A percentile compares a stretch with the other conserved stretches of the same genome.
phyloP scores from a whole-genome alignment of 2,797 vertebrate species.

The Antennarius maculatus region DNA sequence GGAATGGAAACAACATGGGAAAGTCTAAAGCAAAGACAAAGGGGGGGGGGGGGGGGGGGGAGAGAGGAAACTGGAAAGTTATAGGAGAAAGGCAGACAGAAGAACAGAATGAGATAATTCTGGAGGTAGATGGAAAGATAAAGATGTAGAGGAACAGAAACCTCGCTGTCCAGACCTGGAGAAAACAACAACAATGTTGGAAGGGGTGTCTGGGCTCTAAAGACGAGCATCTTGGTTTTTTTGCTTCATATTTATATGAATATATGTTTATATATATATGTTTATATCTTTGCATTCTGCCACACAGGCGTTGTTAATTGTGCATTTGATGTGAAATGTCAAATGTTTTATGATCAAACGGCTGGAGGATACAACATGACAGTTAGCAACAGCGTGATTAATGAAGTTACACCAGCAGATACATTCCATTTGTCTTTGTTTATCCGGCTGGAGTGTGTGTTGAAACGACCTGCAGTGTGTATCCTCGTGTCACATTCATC shows the following conservation, averaged over 20 bases:
- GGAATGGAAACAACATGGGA: not conserved
- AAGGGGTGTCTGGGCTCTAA: no score
- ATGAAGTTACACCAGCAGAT: constrained; percentile 5
- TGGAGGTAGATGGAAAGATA: no score
- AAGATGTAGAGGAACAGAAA: no score
- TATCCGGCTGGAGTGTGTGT: not conserved
- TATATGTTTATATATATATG: not conserved
- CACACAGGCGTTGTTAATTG: not conserved
- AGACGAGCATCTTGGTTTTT: no score
- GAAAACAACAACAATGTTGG: no score
- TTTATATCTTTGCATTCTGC: not conserved
- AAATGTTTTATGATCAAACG: constrained; percentile 10
- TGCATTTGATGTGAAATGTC: constrained; percentile 41
- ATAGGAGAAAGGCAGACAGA: no score
- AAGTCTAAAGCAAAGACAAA: not conserved
- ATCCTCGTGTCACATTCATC: constrained; percentile 4
- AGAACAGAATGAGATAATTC: no score
- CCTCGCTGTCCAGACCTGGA: no score
- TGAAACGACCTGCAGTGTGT: not conserved
- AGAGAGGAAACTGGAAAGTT: not conserved
- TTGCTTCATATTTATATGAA: no score
- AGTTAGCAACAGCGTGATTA: not conserved
- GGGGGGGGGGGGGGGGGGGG: not conserved
- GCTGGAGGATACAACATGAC: constrained; percentile 12
- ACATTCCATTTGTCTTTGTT: not conserved